Conservation (phyloP, 2,797 vertebrate genomes). For the Percopsis omiscomaycus region DNA sequence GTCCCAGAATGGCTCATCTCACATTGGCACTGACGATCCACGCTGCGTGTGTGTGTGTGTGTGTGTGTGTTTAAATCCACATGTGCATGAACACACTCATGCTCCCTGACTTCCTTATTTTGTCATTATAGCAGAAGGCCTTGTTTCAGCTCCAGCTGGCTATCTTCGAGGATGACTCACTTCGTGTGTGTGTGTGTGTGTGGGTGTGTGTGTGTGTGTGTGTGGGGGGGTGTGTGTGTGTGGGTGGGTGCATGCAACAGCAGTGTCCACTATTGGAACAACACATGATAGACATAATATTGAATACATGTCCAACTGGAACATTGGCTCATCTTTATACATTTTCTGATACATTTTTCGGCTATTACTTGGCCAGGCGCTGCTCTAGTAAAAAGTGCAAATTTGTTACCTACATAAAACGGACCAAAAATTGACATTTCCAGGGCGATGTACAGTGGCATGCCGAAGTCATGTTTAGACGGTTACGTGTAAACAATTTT, state of each 20-base stretch:
- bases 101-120: constrained; percentile 2
- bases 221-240: constrained; percentile 2
- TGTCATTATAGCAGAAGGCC: constrained; percentile 4
- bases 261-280: constrained; percentile 1
- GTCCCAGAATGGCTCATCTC: constrained; percentile 26
- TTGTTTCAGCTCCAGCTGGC: constrained; percentile 4
- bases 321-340: not conserved
- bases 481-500: no score
- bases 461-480: no score
- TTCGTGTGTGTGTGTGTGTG: constrained; percentile 12
- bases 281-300: not conserved
- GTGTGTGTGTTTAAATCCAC: constrained; percentile 2
- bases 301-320: constrained; percentile 1
- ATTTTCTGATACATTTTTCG: constrained; percentile 1
- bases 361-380: constrained; percentile 7
- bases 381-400: not conserved
- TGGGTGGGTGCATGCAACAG: constrained; percentile 1
- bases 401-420: no score
- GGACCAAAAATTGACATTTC: no score
- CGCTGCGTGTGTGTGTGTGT: constrained; percentile 13
- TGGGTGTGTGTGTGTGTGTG: constrained; percentile 4
- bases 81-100: not conserved
- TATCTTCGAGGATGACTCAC: constrained; percentile 5
- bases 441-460: no score
- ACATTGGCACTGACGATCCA: constrained; percentile 4